phyloP scores from a whole-genome alignment of 2,113 vertebrate genomes.

The Sturnira hondurensis region DNA sequence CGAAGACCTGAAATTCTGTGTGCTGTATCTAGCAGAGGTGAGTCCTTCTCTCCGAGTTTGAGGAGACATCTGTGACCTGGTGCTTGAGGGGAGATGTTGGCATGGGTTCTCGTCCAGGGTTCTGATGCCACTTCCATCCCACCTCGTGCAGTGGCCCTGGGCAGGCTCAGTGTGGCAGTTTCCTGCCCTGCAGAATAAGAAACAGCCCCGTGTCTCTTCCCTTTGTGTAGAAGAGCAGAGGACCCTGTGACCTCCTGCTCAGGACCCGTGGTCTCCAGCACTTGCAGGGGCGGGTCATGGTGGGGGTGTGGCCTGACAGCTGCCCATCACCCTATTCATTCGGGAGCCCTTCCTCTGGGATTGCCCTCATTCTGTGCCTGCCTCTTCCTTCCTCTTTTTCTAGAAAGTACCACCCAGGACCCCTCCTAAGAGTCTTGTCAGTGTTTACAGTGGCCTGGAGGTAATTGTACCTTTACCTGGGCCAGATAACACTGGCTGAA shows the following conservation, averaged over 20 bases:
- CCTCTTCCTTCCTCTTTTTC: not conserved
- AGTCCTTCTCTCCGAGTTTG: conserved; percentile 59
- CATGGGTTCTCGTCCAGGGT: not conserved
- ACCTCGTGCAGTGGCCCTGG: not conserved
- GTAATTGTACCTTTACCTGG: not conserved
- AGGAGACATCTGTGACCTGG: not conserved
- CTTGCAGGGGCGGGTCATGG: not conserved
- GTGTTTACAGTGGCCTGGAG: not conserved
- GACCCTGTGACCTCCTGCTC: not conserved
- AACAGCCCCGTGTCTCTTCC: not conserved
- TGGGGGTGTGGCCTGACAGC: not conserved
- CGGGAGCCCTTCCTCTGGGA: not conserved
- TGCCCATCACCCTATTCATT: not conserved
- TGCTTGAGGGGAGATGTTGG: not conserved
- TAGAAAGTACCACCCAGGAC: not conserved
- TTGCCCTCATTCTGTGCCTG: not conserved
- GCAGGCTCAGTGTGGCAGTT: not conserved
- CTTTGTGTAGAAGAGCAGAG: not conserved
- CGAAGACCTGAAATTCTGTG: conserved; percentile 87
- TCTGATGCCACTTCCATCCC: not conserved
- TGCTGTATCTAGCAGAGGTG: conserved; percentile 89
- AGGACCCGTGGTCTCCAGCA: not conserved
- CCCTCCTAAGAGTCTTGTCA: not conserved
- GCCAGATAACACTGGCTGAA: not conserved
- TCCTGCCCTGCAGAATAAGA: not conserved